A percentile compares a stretch with the other conserved stretches of the same genome.
phyloP scores from a whole-genome alignment of 2,888 invertebrate genomes.

The Mythimna lalbum region DNA sequence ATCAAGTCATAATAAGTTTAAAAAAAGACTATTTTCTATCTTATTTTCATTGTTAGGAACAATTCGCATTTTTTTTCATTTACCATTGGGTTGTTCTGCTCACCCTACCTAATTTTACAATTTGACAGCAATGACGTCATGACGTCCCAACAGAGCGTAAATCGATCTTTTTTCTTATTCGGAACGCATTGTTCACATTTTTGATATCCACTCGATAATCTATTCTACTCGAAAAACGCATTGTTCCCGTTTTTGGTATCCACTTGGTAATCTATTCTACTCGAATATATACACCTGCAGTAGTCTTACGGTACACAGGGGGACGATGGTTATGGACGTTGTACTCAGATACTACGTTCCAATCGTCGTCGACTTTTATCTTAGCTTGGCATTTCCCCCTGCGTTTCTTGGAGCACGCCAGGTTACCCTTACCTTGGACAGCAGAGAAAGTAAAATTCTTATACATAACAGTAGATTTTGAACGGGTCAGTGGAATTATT shows the following conservation, averaged over 20 bases:
- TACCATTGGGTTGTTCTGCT: too few species aligned
- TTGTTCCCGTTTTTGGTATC: too few species aligned
- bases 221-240: constrained; percentile 13
- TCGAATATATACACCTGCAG: constrained; percentile 23
- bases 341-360: constrained; percentile 37
- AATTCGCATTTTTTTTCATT: too few species aligned
- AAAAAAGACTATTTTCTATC: too few species aligned
- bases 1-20: too few species aligned
- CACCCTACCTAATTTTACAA: too few species aligned
- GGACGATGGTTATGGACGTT: constrained; percentile 55
- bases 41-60: too few species aligned
- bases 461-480: constrained; percentile 42
- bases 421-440: constrained; percentile 22
- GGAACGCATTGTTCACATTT: too few species aligned
- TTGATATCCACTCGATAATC: neutral
- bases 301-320: constrained; percentile 38
- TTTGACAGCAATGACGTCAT: too few species aligned
- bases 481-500: constrained; percentile 19
- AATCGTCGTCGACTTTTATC: constrained; percentile 35
- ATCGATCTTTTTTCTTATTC: too few species aligned
- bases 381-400: constrained; percentile 53
- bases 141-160: too few species aligned
- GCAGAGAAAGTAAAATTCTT: constrained; percentile 49
- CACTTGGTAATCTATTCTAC: neutral
- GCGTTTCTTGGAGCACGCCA: constrained; percentile 51